A percentile compares a stretch with the other conserved stretches of the same genome.
Evolutionary conservation across 2,113 vertebrate genomes (phyloP).

Genomic region (Camelus bactrianus): DNA sequence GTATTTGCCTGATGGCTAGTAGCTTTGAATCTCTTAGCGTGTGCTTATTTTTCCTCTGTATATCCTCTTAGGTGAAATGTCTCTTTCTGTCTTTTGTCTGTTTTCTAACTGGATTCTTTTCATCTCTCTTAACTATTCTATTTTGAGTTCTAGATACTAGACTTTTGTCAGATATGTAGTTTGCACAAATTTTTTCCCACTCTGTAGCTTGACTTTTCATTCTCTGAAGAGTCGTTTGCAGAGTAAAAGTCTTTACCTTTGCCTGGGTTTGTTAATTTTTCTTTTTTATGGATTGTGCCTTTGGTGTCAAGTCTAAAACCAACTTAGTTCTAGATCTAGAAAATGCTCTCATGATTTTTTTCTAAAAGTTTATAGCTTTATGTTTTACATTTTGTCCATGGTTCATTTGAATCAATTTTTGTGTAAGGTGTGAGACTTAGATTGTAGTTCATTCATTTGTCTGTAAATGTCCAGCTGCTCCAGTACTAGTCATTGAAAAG

Average conservation of each 20-base stretch:
- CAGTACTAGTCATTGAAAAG: neutral
- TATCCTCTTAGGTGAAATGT: neutral
- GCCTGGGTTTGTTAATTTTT: neutral
- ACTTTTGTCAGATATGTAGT: neutral
- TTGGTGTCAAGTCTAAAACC: neutral
- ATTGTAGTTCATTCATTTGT: neutral
- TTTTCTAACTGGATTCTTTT: neutral
- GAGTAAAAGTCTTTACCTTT: neutral
- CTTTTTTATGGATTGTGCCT: neutral
- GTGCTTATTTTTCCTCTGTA: neutral
- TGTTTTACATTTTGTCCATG: neutral
- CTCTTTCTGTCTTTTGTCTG: neutral
- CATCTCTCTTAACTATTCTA: neutral
- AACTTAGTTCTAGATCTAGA: neutral
- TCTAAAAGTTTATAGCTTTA: neutral
- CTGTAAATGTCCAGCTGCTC: neutral
- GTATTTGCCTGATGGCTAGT: neutral
- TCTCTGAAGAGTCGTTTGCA: neutral
- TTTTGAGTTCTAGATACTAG: neutral
- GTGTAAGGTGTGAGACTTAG: neutral
- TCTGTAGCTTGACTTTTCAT: neutral
- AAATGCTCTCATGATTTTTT: neutral
- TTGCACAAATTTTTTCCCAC: neutral
- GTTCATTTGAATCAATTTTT: slow-evolving; percentile 43
- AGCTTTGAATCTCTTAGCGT: neutral